Evolutionary conservation across 2,888 invertebrate species (phyloP).

Genomic region (Dysmachus trigonus): DNA sequence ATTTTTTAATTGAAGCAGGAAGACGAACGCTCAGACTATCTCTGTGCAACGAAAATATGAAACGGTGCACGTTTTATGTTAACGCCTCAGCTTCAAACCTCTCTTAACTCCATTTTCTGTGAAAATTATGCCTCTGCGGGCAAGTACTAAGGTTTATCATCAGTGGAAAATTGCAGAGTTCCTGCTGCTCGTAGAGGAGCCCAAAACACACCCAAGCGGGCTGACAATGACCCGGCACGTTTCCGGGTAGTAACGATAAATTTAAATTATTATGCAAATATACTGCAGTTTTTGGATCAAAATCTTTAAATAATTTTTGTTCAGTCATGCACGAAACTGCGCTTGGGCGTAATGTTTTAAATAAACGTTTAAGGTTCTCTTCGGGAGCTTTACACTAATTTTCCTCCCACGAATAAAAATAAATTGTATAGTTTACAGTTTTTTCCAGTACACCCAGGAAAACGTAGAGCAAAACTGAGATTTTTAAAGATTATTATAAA

Average conservation of each 20-base stretch:
- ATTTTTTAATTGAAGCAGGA: not conserved
- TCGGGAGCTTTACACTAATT: not conserved
- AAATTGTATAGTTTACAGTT: no score
- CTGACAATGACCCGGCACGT: slow-evolving; percentile 22
- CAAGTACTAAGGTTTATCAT: not conserved
- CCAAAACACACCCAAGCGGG: not conserved
- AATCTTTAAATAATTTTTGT: not conserved
- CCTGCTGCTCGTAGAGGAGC: not conserved
- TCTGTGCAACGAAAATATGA: not conserved
- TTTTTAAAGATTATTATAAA: no score
- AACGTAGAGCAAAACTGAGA: no score
- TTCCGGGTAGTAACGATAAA: not conserved
- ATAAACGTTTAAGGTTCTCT: not conserved
- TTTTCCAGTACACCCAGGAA: no score
- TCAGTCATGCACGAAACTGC: not conserved
- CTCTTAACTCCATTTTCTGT: not conserved
- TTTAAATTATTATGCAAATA: slow-evolving; percentile 17
- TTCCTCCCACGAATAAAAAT: not conserved
- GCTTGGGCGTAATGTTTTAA: not conserved
- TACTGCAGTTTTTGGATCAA: not conserved
- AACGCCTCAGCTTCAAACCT: not conserved
- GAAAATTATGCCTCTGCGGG: not conserved
- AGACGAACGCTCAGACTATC: not conserved
- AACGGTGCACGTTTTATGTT: not conserved
- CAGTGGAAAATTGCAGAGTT: not conserved